Conservation (phyloP, 1,140 invertebrate species). For the Reticulitermes speratus region DNA sequence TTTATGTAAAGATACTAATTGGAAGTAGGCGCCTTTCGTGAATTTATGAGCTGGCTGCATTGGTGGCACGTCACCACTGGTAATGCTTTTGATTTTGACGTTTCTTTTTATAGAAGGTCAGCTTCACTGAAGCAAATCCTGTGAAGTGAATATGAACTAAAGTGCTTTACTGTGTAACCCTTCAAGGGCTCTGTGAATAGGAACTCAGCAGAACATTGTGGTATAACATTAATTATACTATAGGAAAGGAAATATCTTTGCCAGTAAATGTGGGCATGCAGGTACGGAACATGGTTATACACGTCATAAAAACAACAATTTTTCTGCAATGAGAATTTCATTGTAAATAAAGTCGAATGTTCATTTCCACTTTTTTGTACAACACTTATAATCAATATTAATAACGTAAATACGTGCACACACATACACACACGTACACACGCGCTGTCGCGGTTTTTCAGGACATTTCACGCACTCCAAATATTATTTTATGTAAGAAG, state of each 20-base stretch:
- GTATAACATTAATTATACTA: background rate
- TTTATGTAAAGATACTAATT: too few relatives aligned
- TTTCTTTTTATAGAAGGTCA: too few relatives aligned
- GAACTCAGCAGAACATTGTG: background rate
- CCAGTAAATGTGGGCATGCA: background rate
- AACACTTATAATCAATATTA: conserved; percentile 8
- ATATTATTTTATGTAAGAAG: background rate
- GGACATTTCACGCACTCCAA: background rate
- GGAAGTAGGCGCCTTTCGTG: too few relatives aligned
- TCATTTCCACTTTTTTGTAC: conserved; percentile 16
- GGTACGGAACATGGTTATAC: background rate
- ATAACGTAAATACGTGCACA: background rate
- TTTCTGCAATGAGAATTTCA: background rate
- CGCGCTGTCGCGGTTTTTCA: background rate
- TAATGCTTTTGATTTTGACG: too few relatives aligned
- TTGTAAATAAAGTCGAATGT: conserved; percentile 14
- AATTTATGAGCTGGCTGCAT: too few relatives aligned
- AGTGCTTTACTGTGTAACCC: background rate
- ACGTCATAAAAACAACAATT: background rate
- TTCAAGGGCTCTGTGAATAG: background rate
- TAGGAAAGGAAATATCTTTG: background rate
- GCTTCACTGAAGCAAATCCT: background rate
- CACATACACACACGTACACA: background rate
- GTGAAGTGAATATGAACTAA: background rate
- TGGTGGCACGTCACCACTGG: too few relatives aligned